A percentile compares a stretch with the other conserved stretches of the same genome.
These are phyloP conservation scores for Mantis religiosa DNA, from an alignment of 2,888 invertebrate species.

Conservation along the genomic window DNA sequence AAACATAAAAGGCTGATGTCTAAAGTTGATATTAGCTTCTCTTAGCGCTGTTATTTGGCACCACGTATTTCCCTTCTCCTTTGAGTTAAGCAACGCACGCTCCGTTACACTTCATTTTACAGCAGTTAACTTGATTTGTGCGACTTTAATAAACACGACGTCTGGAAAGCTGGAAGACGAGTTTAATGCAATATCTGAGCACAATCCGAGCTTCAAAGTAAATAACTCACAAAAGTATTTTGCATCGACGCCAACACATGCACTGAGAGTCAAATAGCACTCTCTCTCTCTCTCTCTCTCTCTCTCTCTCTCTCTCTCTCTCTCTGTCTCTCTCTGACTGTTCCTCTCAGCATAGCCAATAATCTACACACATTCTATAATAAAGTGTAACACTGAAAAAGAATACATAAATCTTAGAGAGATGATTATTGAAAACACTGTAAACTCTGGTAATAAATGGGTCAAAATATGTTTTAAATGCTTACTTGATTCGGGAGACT, in stretches of 20 bases:
- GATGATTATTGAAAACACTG: too few relatives aligned
- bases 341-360: too few relatives aligned
- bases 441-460: too few relatives aligned
- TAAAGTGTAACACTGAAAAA: too few relatives aligned
- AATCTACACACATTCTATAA: too few relatives aligned
- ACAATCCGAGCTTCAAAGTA: background rate
- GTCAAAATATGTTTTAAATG: too few relatives aligned
- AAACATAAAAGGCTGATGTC: background rate
- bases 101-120: background rate
- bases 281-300: too few relatives aligned
- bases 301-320: background rate
- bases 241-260: background rate
- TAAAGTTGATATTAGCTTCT: background rate
- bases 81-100: background rate
- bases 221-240: background rate
- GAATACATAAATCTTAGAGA: too few relatives aligned
- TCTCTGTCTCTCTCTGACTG: too few relatives aligned
- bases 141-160: background rate
- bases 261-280: too few relatives aligned
- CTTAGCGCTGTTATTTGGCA: background rate
- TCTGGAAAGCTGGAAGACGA: background rate
- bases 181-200: background rate
- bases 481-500: too few relatives aligned
- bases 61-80: background rate
- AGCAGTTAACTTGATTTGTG: background rate